Evolutionary conservation across 2,797 vertebrate species (phyloP), one percentile per base, ranked within the genome.

Genomic region (Sphenodon punctatus): DNA sequence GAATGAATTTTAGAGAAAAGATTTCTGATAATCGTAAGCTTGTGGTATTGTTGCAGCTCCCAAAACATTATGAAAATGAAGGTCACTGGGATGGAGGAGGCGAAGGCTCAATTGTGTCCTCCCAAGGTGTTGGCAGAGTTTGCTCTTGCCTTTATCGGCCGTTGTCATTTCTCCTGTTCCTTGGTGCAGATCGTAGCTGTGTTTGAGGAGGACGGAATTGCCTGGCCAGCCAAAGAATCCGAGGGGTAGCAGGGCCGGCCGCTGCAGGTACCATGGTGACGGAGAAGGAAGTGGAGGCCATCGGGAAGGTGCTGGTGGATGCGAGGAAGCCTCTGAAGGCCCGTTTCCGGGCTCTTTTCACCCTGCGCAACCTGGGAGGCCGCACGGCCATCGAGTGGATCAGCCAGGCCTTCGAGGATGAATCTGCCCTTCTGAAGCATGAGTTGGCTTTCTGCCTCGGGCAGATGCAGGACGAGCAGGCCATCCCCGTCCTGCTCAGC

Each of bases 381-480:
- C 85, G 64, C 0, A 90, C 94, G 1, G 97, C 98, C 8, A 93
- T 99, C 5, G 71, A 92, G 19, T 99, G 98, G 97, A 99, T 99
- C 94, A 94, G 97, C 88, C 96, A 76, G 51, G 96, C 95, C 39
- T 99, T 99, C 22, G 63, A 3, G 2, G 98, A 99, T 5, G 88
- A 97, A 7, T 99, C 98, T 0, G 98, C 94, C 1, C 96, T 99
- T 59, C 95, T 99, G 79, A 99, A 99, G 75, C 98, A 99, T 0
- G 98, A 99, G 88, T 92, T 99, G 84, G 98, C 98, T 1, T 99
- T 97, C 88, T 99, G 98, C 90, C 94, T 99, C 75, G 98, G 98
- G 10, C 98, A 99, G 94, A 98, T 99, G 98, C 97, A 96, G 88
- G 98, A 99, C 3, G 56, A 82, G 4, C 85, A 79, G 0, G 98